These are phyloP conservation scores for Petrocephalus sullivani DNA, from an alignment of 2,797 vertebrate genomes.

Conservation along the genomic window DNA sequence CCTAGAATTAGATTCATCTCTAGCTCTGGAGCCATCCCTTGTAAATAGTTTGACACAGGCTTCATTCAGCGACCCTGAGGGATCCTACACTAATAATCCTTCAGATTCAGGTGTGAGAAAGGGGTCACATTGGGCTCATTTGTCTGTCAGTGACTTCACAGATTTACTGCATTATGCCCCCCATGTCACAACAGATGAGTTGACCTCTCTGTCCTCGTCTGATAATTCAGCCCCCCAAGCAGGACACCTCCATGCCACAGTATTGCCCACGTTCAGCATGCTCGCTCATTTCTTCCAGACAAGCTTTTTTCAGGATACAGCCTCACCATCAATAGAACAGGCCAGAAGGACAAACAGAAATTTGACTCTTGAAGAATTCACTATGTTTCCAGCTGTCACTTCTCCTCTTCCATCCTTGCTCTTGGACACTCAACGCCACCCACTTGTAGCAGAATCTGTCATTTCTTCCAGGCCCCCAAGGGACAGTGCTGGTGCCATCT, in stretches of 20 bases:
- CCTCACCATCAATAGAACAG: neutral
- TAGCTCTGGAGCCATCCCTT: slow-evolving; percentile 25
- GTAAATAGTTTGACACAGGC: slow-evolving; percentile 31
- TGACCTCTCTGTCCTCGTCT: slow-evolving; percentile 28
- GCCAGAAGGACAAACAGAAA: neutral
- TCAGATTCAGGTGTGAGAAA: slow-evolving; percentile 19
- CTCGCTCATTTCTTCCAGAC: slow-evolving; percentile 11
- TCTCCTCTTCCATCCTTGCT: neutral
- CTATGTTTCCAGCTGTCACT: neutral
- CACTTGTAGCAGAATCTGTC: neutral
- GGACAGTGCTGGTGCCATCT: neutral
- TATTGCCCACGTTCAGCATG: slow-evolving; percentile 18
- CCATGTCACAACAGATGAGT: slow-evolving; percentile 24
- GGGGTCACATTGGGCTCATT: slow-evolving; percentile 29
- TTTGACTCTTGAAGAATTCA: slow-evolving; percentile 1
- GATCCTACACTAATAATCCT: slow-evolving; percentile 23
- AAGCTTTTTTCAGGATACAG: neutral
- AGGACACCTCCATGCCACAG: slow-evolving; percentile 20
- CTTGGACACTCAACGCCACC: neutral
- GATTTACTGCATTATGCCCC: slow-evolving; percentile 10
- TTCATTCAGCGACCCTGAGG: slow-evolving; percentile 28
- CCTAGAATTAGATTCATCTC: slow-evolving; percentile 31
- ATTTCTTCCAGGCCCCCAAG: neutral
- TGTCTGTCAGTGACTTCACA: slow-evolving; percentile 27
- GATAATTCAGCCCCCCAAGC: slow-evolving; percentile 27